phyloP scores from a whole-genome alignment of 2,888 invertebrate genomes.

The Kryphioiulus occultus region DNA sequence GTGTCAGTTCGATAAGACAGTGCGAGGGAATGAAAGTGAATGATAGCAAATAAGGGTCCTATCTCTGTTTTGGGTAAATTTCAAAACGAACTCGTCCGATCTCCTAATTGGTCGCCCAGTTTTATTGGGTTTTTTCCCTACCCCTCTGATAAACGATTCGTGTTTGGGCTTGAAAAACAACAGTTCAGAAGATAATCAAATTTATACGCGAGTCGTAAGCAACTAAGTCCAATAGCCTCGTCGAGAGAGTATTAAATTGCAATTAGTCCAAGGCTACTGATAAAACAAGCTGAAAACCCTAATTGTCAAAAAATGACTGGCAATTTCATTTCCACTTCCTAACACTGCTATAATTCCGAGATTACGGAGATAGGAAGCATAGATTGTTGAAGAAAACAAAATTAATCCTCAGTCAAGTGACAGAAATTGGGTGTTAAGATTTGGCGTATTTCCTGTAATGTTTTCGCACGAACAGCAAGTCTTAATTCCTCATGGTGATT shows the following conservation, averaged over 20 bases:
- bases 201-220: not conserved
- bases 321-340: not conserved
- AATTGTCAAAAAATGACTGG: not conserved
- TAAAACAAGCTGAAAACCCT: not conserved
- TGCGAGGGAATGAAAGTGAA: not conserved
- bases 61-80: conserved; percentile 23
- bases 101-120: not conserved
- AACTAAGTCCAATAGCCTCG: not conserved
- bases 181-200: not conserved
- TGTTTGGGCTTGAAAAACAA: not conserved
- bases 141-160: not conserved
- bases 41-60: not conserved
- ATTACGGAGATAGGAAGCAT: not conserved
- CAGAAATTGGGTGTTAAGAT: too few species aligned
- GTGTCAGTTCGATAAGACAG: not conserved
- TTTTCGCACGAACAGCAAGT: too few species aligned
- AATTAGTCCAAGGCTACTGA: not conserved
- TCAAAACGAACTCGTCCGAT: not conserved
- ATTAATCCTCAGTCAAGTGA: not conserved
- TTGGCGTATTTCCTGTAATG: too few species aligned
- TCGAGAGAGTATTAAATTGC: not conserved
- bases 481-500: too few species aligned
- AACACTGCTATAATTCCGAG: not conserved
- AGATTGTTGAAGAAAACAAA: not conserved
- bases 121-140: not conserved